Evolutionary conservation across 2,888 invertebrate species (phyloP), one percentile per base, ranked within the genome.

Genomic region (Tubiluchus corallicola): DNA sequence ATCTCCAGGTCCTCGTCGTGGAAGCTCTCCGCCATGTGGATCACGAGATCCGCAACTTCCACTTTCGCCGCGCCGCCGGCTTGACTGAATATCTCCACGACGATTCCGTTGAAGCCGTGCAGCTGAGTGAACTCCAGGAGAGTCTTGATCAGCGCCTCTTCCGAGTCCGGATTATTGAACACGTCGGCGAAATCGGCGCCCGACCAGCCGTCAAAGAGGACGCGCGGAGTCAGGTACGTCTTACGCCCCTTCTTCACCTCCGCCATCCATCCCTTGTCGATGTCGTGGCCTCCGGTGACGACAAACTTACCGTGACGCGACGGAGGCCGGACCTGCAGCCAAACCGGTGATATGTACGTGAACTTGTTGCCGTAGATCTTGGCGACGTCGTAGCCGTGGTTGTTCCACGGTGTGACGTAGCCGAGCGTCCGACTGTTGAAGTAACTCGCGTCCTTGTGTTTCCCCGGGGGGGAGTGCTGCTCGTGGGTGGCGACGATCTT

Each of bases 321-420:
- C 46, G 74, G 74, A 37, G 77, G 68, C 47, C 74, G 73, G 13
- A 92, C 67, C 67, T 90, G 85, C 20, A 94, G 71, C 94, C 94
- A 96, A 0, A 92, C 92, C 0, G 94, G 94, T 1, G 90, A 84
- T 18, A 94, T 74, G 56, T 81, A 79, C 42, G 82, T 77, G 55
- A 94, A 83, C 64, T 94, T 94, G 21, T 59, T 54, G 38, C 77
- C 79, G 71, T 90, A 90, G 45, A 71, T 74, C 66, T 88, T 88
- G 0, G 90, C 84, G 41, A 90, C 74, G 64, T 88, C 82, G 65
- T 90, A 87, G 0, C 94, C 94, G 66, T 82, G 83, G 51, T 73
- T 77, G 60, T 94, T 92, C 94, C 94, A 94, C 88, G 90, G 88
- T 40, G 92, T 92, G 39, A 90, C 82, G 64, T 83, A 92, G 46